phyloP scores from a whole-genome alignment of 2,888 invertebrate species.

The Tanytarsus gracilentus region DNA sequence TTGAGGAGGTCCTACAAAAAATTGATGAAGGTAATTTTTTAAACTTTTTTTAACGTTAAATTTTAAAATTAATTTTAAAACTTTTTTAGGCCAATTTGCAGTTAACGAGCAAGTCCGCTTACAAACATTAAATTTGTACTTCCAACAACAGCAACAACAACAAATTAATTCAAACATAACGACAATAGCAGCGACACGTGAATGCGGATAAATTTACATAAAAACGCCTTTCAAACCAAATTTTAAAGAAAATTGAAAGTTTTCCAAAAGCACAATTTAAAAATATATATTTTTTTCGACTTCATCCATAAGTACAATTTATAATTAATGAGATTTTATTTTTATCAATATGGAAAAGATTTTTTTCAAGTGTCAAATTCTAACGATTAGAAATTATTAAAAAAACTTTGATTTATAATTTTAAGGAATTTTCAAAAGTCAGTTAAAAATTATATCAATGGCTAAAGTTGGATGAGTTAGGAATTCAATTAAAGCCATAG shows the following conservation, averaged over 20 bases:
- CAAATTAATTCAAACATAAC: not conserved
- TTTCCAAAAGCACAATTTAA: not conserved
- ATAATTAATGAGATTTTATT: not conserved
- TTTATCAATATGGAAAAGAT: not conserved
- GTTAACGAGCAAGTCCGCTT: constrained; percentile 20
- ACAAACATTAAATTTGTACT: constrained; percentile 21
- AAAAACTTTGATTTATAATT: no score
- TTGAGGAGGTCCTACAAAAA: constrained; percentile 8
- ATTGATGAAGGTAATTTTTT: constrained; percentile 18
- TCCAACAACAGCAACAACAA: constrained; percentile 2
- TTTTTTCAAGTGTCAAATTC: not conserved
- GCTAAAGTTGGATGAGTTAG: no score
- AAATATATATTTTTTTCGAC: not conserved
- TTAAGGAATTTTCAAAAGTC: no score
- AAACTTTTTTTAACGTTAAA: not conserved
- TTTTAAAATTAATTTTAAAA: not conserved
- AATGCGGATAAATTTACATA: constrained; percentile 12
- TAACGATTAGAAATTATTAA: no score
- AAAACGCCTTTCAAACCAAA: not conserved
- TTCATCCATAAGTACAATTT: constrained; percentile 10
- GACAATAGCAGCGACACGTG: constrained; percentile 3
- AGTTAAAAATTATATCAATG: no score
- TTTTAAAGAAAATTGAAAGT: not conserved
- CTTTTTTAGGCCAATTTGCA: constrained; percentile 12
- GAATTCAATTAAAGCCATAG: no score